Percentiles rank a stretch among this genome's conserved stretches.
Evolutionary conservation across 2,888 invertebrate species (phyloP).

Genomic region (Anorthoa munda): DNA sequence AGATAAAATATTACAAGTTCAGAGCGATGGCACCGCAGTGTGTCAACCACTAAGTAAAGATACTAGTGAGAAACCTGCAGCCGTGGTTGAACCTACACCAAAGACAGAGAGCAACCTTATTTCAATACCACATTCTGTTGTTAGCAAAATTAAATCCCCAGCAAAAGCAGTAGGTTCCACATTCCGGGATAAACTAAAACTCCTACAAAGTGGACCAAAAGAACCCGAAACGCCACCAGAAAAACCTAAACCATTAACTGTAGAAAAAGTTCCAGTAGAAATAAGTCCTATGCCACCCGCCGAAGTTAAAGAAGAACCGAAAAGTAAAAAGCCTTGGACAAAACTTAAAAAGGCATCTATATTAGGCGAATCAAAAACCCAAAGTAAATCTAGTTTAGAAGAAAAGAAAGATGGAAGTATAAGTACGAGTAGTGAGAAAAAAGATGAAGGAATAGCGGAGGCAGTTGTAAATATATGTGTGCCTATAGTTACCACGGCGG

Average conservation of each 20-base stretch:
- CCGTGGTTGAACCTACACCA: conserved; percentile 86
- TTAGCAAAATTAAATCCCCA: conserved; percentile 89
- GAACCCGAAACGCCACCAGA: conserved; percentile 77
- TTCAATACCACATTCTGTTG: conserved; percentile 89
- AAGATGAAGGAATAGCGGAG: conserved; percentile 74
- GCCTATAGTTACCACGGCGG: conserved; percentile 85
- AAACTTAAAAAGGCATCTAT: conserved; percentile 94
- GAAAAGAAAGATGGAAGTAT: conserved; percentile 78
- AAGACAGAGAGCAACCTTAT: conserved; percentile 87
- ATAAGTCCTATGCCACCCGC: conserved; percentile 77
- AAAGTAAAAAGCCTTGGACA: conserved; percentile 93
- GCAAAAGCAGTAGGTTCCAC: conserved; percentile 88
- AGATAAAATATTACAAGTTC: conserved; percentile 91
- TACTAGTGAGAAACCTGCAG: conserved; percentile 84
- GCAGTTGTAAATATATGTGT: conserved; percentile 80
- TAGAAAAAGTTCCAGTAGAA: conserved; percentile 81
- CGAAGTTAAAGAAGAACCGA: conserved; percentile 82
- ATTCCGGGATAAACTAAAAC: conserved; percentile 88
- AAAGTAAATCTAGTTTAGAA: conserved; percentile 82
- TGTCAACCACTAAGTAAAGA: conserved; percentile 87
- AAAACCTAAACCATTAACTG: conserved; percentile 75
- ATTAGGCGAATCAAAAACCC: conserved; percentile 88
- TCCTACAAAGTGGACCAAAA: conserved; percentile 85
- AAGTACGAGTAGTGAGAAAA: conserved; percentile 64
- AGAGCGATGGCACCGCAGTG: conserved; percentile 88